Base-by-base conservation (phyloP, 2,888 invertebrate genomes). In the Spatulosminthurus flaviceps region DNA sequence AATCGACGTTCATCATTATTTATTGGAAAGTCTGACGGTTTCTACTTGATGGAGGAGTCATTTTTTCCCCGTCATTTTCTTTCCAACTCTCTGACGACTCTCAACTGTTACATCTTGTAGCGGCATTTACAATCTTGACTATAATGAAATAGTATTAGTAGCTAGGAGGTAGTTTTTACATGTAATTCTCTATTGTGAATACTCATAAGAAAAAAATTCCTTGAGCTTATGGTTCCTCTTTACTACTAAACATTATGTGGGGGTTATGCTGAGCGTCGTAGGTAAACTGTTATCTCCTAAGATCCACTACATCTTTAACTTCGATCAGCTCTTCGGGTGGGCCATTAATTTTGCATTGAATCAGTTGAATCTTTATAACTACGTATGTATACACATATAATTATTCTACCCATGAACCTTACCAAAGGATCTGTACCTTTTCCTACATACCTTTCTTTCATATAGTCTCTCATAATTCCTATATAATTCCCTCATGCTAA, bases 1-100 rank as follows among this genome's bases (percentile, higher is more conserved):
- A 66, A 76, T 76, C 64, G 75, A 76, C 64, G 75, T 76, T 76
- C 75, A 41, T 76, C 75, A 76, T 76, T 76, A 76, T 76, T 76
- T 76, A 76, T 76, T 41, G 75, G 74, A 75, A 75, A 64, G 74
- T 64, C 64, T 73, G 73, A 73, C 74, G 26, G 61, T 26, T 64
- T 64, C 64, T 24, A 64, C 64, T 64, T 51, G 73, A 19, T 24
- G n/a, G 22, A 75, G 29, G 28, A 61, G 61, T 75, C 24, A 64
- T 64, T 75, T 75, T 64, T 75, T 43, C 73, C 43, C n/a, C 24
- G 22, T 61, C 71, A 24, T 43, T 71, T 34, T 71, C 24, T 42
- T 60, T 28, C 42, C 9, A n/a, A n/a, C 43, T 71, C 21, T 24
- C 24, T 7, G 16, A 16, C 71, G 16, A 42, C 24, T 42, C 34